Conservation (phyloP, 2,113 vertebrate species). For the Neotoma lepida region DNA sequence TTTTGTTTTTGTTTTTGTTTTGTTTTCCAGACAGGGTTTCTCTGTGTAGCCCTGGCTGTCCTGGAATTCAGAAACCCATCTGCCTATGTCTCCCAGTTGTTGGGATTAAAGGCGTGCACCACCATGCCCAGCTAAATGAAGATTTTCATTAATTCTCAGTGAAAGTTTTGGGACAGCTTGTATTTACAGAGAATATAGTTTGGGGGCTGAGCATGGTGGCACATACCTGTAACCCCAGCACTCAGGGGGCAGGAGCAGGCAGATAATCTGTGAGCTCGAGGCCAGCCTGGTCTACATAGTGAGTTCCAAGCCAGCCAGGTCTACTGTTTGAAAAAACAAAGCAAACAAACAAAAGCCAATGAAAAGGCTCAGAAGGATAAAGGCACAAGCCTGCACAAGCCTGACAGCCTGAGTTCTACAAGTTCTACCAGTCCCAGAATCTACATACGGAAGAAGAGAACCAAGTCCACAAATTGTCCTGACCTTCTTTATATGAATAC, state of each 20-base stretch:
- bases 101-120: background rate
- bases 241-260: background rate
- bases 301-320: background rate
- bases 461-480: background rate
- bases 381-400: background rate
- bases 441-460: background rate
- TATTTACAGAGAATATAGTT: background rate
- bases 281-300: background rate
- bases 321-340: background rate
- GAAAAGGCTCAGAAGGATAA: background rate
- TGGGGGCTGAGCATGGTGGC: background rate
- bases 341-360: background rate
- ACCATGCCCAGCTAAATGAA: background rate
- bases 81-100: background rate
- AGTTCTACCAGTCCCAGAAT: background rate
- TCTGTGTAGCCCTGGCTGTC: background rate
- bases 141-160: slow-evolving; percentile 26
- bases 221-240: background rate
- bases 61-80: background rate
- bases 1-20: background rate
- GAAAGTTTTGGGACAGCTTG: background rate
- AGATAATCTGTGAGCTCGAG: background rate
- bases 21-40: background rate
- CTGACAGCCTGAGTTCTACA: too few species aligned
- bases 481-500: background rate